Percentiles rank a stretch among this genome's conserved stretches.
Evolutionary conservation across 2,797 vertebrate genomes (phyloP).

Genomic region (Margarornis squamiger): DNA sequence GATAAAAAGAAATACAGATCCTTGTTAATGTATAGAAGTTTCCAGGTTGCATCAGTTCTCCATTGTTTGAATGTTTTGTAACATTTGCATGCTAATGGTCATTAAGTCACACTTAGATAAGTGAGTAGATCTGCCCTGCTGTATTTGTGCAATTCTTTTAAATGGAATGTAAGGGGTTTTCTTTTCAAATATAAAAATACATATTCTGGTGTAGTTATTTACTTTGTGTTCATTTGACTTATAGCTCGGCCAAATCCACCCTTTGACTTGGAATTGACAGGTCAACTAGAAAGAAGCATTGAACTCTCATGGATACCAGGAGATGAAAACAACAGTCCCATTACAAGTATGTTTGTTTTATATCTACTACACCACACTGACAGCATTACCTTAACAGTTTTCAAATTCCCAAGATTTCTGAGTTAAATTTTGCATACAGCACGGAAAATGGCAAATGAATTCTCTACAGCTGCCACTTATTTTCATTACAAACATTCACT

Average conservation of each 20-base stretch:
- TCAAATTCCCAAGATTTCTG: neutral
- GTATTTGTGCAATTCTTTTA: neutral
- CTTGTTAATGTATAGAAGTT: neutral
- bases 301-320: constrained; percentile 93
- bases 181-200: neutral
- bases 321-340: constrained; percentile 92
- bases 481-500: neutral
- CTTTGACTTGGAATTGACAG: constrained; percentile 92
- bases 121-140: neutral
- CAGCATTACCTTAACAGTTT: neutral
- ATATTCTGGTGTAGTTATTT: neutral
- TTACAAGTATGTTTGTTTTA: constrained; percentile 83
- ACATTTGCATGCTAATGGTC: constrained; percentile 63
- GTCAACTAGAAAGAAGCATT: constrained; percentile 85
- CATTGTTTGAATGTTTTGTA: constrained; percentile 28
- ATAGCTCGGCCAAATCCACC: constrained; percentile 91
- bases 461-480: neutral
- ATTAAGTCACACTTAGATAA: neutral
- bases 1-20: neutral
- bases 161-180: neutral
- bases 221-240: constrained; percentile 56
- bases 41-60: constrained; percentile 30
- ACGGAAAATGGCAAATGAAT: neutral
- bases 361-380: neutral
- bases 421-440: neutral